Conservation (phyloP, 2,888 invertebrate genomes). For the Schizotus pectinicornis region DNA sequence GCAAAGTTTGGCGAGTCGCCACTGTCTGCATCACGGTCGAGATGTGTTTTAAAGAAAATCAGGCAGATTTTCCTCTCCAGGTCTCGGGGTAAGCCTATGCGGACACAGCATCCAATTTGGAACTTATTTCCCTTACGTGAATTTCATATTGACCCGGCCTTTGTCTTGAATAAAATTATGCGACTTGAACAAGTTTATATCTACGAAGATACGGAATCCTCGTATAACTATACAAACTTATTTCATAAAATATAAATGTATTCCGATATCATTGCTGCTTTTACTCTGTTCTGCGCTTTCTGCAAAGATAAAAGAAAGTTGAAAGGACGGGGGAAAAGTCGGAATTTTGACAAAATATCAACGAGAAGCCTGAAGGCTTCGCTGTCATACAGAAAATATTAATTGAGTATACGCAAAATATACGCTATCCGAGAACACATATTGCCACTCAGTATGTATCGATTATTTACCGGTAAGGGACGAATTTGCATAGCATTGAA, state of each 20-base stretch:
- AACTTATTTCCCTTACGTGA: conserved; percentile 50
- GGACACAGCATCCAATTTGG: conserved; percentile 48
- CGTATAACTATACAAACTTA: conserved; percentile 43
- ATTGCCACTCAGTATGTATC: no score
- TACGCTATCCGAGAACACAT: no score
- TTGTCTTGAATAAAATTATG: conserved; percentile 49
- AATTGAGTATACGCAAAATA: no score
- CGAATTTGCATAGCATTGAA: no score
- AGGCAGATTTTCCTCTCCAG: conserved; percentile 14
- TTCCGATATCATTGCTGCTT: conserved; percentile 41
- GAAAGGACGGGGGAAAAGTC: conserved; percentile 2
- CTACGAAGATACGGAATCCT: conserved; percentile 39
- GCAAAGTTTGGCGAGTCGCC: no score
- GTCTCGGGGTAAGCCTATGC: conserved; percentile 35
- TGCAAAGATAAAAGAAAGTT: conserved; percentile 18
- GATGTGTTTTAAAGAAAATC: conserved; percentile 12
- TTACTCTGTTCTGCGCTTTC: conserved; percentile 11
- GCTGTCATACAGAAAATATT: no score
- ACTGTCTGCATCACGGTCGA: no score
- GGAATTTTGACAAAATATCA: no score
- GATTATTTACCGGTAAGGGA: no score
- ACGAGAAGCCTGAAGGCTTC: no score
- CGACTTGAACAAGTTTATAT: conserved; percentile 41
- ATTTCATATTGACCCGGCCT: conserved; percentile 48
- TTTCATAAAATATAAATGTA: conserved; percentile 49